Evolutionary conservation across 2,113 vertebrate species (phyloP).

Genomic region (Phyllostomus hastatus): DNA sequence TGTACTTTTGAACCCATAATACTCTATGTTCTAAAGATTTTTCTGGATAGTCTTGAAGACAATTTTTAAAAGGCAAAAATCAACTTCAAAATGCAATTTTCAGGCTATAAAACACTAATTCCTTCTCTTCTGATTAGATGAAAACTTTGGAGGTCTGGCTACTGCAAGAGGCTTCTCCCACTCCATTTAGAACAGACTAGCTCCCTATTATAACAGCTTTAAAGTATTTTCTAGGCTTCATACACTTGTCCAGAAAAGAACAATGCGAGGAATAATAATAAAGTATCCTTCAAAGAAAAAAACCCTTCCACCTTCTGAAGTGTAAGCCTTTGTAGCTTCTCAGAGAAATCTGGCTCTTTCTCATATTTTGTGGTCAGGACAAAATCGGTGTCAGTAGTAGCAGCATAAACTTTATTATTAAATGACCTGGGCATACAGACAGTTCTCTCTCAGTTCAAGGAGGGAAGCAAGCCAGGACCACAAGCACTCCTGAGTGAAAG

Average conservation of each 20-base stretch:
- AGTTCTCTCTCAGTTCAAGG: neutral
- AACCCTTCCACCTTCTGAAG: neutral
- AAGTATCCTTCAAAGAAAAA: neutral
- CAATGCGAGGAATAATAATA: neutral
- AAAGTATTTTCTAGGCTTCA: conserved; percentile 33
- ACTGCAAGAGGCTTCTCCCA: neutral
- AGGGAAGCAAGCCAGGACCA: conserved; percentile 21
- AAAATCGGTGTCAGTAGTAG: neutral
- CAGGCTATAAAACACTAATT: neutral
- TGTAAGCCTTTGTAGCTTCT: conserved; percentile 34
- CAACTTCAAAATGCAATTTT: neutral
- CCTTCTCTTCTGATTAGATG: neutral
- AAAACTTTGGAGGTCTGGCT: neutral
- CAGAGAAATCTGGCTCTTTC: conserved; percentile 33
- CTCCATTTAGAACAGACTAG: neutral
- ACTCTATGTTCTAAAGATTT: neutral
- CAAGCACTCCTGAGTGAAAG: conserved; percentile 11
- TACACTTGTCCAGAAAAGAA: neutral
- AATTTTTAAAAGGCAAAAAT: neutral
- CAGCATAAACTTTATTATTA: neutral
- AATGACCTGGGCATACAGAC: neutral
- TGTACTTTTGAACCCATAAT: neutral
- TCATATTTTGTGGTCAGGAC: neutral
- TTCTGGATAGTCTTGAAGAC: neutral
- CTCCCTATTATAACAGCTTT: neutral